Conservation (phyloP, 2,113 vertebrate species). For the Rhadina sibilatrix region DNA sequence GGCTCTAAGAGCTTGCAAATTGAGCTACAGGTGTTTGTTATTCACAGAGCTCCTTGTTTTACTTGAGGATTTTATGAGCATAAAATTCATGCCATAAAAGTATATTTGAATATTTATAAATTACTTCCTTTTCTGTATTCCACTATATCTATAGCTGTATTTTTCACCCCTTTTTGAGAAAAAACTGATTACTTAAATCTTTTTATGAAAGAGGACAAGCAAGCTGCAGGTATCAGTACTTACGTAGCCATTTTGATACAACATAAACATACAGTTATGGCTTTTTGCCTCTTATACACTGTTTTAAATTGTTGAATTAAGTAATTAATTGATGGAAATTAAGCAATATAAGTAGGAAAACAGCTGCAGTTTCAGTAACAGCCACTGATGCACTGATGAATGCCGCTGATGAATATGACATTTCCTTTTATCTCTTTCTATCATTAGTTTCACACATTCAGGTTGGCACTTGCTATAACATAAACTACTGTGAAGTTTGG, state of each 20-base stretch:
- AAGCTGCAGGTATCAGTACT: background rate
- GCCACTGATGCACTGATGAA: background rate
- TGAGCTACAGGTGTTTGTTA: background rate
- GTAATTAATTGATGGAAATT: background rate
- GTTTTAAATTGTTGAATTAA: background rate
- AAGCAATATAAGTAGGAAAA: background rate
- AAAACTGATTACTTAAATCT: background rate
- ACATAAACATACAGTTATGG: background rate
- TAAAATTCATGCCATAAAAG: background rate
- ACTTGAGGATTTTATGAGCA: background rate
- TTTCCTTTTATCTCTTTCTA: slow-evolving; percentile 1
- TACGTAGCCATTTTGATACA: background rate
- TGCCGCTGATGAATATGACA: background rate
- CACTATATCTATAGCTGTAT: background rate
- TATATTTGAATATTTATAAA: background rate
- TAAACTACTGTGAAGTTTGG: slow-evolving; percentile 29
- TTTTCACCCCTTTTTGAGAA: background rate
- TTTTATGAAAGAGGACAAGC: background rate
- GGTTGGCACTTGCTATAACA: background rate
- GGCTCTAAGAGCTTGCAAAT: background rate
- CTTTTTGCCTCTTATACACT: background rate
- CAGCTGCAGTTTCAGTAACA: background rate
- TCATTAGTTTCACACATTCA: slow-evolving; percentile 44
- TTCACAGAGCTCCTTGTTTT: background rate
- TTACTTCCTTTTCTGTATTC: background rate